Evolutionary conservation across 2,797 vertebrate species (phyloP), one percentile per base, ranked within the genome.

Genomic region (Masticophis lateralis): DNA sequence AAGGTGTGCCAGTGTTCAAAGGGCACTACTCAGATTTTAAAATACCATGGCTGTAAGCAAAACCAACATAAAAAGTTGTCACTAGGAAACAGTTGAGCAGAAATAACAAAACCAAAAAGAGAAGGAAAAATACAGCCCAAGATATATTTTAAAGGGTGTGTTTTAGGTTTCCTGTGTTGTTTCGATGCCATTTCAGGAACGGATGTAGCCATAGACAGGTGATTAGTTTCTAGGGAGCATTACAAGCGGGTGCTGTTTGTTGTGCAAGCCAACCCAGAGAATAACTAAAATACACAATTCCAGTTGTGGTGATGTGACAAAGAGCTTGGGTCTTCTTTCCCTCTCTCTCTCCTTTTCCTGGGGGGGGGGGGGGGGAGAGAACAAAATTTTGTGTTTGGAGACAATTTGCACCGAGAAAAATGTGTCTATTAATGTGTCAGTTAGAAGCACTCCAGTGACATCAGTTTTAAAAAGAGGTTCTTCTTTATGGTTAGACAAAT

Each of bases 211-310:
- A 2, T 87, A 93, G 86, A 95, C 94, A 94, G 88, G 90, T 74
- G 95, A 94, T 96, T 94, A 94, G 56, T 95, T 95, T 94, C 94
- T 94, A 96, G 93, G 93, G 89, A 94, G 90, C 93, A 90, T 86
- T 94, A 93, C 94, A 94, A 95, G 55, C n/a, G 27, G 56, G 55
- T 74, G 32, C 32, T 92, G 93, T 94, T 87, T 86, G 87, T 92
- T 93, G 56, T 53, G 47, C 11, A 86, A 53, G 88, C 93, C 91
- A 94, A 88, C 92, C 69, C 5, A 27, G 90, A 14, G 63, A 89
- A 92, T 51, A 89, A 87, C 32, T 63, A 91, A 94, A 95, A 95
- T 93, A 94, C 94, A 87, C 87, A 79, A 60, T 47, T 92, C 93
- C 86, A 18, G 91, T 74, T 9, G 59, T 28, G 86, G 92, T 93